Percentiles rank a stretch among this genome's conserved stretches.
Evolutionary conservation across 2,113 vertebrate species (phyloP).

Genomic region (Coptodon rendalli): DNA sequence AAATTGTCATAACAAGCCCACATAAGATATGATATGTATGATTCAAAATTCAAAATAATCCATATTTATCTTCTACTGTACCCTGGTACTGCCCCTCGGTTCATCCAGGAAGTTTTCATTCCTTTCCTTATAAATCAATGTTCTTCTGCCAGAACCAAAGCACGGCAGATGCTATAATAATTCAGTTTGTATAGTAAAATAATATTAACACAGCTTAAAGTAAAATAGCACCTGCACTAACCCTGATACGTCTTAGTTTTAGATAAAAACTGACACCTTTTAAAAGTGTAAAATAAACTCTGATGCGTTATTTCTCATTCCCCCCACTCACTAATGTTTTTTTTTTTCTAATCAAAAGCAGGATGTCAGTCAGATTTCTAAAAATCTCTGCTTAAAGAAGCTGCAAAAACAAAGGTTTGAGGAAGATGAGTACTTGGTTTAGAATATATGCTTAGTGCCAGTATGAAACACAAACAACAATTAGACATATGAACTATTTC

Average conservation of each 20-base stretch:
- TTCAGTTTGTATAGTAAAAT: neutral
- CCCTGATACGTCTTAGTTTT: neutral
- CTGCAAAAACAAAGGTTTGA: neutral
- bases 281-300: neutral
- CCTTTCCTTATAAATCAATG: neutral
- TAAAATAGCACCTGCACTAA: neutral
- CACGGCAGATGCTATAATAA: neutral
- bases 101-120: neutral
- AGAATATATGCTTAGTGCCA: neutral
- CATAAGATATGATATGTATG: neutral
- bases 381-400: neutral
- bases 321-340: neutral
- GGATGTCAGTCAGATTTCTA: neutral
- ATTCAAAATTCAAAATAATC: neutral
- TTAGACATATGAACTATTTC: neutral
- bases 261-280: neutral
- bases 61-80: neutral
- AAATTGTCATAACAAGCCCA: neutral
- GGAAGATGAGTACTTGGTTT: neutral
- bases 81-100: neutral
- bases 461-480: neutral
- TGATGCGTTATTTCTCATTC: neutral
- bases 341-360: neutral
- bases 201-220: neutral
- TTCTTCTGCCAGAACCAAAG: neutral